Evolutionary conservation across 2,797 vertebrate species (phyloP), one percentile per base, ranked within the genome.

Genomic region (Ceryle rudis): DNA sequence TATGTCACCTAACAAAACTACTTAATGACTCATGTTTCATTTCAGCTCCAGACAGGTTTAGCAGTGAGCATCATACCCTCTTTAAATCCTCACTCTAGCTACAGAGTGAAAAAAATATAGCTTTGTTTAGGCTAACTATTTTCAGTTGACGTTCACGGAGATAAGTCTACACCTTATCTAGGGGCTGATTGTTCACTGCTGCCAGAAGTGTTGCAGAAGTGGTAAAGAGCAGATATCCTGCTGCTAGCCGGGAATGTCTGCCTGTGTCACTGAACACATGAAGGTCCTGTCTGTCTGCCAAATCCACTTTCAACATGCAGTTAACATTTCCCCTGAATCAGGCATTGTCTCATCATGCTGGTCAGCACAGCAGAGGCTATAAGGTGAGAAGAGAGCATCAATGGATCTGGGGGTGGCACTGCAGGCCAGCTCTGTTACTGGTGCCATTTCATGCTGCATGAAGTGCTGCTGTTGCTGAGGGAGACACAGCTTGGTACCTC

Each of bases 11-110:
- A 74, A 93, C 8, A 42, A 94, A 95, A 86, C 93, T 94, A 65
- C 85, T 94, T 94, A 90, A 91, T 95, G 79, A 95, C 84, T 95
- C 87, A 90, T 86, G 49, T 54, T 93, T 94, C 72, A 39, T 94
- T 94, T 95, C 79, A 91, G 29, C 54, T 91, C 37, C 57, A 89
- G 69, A 54, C 35, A 55, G 44, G 19, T 87, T 94, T 86, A 96
- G 57, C 72, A 79, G 54, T 13, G 66, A 81, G 65, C 15, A 25
- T 13, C 65, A 37, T 51, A 14, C 2, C 41, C 49, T 85, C 44
- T 71, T 88, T 83, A 92, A 92, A 94, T 81, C 31, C 7, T 2
- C 16, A 25, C 41, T 78, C 8, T 25, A 67, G 57, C 58, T 90
- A 82, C 0, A 81, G 22, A 66, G 17, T 52, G 37, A 51, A 92